Evolutionary conservation across 2,888 invertebrate genomes (phyloP), one percentile per base, ranked within the genome.

Genomic region (Synanthedon formicaeformis): DNA sequence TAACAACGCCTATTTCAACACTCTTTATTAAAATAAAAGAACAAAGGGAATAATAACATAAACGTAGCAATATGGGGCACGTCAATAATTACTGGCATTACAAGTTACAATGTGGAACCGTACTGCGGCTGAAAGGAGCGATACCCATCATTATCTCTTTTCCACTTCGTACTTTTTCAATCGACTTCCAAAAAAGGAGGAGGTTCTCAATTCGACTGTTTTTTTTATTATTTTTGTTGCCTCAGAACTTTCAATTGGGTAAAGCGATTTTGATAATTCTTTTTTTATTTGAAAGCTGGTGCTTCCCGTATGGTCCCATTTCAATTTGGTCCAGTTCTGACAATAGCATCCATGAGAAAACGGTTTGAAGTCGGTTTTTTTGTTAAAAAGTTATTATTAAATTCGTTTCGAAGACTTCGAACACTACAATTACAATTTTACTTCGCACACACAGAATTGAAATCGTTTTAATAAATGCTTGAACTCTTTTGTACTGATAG

Each of bases 41-140:
- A 48, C 52, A 52, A 40, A 50, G 49, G 27, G 55, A 50, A 52
- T 16, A 51, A 56, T 49, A 23, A 23, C 18, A 54, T 40, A 41
- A 50, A 53, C 48, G 48, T 51, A 55, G 53, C 56, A 55, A 54
- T 57, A 54, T 53, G 50, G 52, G 41, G 52, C 54, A 52, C 57
- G 57, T 56, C 60, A 57, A 63, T 64, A 64, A 65, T 66, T 63
- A 63, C 56, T 54, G 51, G 56, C 56, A 60, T 63, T 61, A 57
- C 56, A 53, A 58, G 57, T 61, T 62, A 62, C 54, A 56, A 53
- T 52, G 50, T 23, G 56, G 57, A 56, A 52, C 56, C 54, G 53
- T 34, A 60, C 50, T 52, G 53, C 55, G 45, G 14, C 6, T 8
- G 34, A 34, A 34, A 10, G 27, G 6, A 27, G 34, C 8, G 34